These are phyloP conservation scores for Polypterus bichir DNA, from an alignment of 2,113 vertebrate species.

Conservation along the genomic window DNA sequence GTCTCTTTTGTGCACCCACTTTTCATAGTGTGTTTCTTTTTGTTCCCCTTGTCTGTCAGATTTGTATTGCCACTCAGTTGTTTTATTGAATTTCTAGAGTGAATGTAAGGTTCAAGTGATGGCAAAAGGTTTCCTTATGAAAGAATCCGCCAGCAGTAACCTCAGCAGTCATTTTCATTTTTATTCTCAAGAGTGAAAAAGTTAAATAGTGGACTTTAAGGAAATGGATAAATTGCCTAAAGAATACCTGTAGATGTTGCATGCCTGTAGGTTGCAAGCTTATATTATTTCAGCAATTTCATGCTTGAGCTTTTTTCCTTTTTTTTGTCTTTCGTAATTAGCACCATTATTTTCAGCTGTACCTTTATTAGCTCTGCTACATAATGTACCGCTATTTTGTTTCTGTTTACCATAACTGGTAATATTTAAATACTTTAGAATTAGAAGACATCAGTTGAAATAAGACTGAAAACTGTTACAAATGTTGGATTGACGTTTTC, in stretches of 20 bases:
- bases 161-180: neutral
- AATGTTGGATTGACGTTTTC: too few species aligned
- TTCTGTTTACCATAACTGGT: too few species aligned
- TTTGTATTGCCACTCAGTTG: constrained; percentile 47
- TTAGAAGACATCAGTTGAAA: too few species aligned
- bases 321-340: neutral
- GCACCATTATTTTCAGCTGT: neutral
- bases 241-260: neutral
- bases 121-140: constrained; percentile 1
- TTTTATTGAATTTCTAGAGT: neutral
- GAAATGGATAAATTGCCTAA: neutral
- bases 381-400: too few species aligned
- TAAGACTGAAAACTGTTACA: too few species aligned
- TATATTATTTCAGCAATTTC: neutral
- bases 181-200: too few species aligned
- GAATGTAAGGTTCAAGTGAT: neutral
- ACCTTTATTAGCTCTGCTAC: too few species aligned
- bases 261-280: neutral
- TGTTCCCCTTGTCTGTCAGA: constrained; percentile 29
- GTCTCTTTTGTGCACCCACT: constrained; percentile 19
- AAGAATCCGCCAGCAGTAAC: constrained; percentile 1
- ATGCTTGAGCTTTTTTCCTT: neutral
- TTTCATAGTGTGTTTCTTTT: constrained; percentile 5
- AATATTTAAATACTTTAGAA: too few species aligned
- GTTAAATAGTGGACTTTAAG: neutral